Percentiles rank a stretch among this genome's conserved stretches.
These are phyloP conservation scores for Parapsyche elsis DNA, from an alignment of 1,140 invertebrate genomes.

Conservation along the genomic window DNA sequence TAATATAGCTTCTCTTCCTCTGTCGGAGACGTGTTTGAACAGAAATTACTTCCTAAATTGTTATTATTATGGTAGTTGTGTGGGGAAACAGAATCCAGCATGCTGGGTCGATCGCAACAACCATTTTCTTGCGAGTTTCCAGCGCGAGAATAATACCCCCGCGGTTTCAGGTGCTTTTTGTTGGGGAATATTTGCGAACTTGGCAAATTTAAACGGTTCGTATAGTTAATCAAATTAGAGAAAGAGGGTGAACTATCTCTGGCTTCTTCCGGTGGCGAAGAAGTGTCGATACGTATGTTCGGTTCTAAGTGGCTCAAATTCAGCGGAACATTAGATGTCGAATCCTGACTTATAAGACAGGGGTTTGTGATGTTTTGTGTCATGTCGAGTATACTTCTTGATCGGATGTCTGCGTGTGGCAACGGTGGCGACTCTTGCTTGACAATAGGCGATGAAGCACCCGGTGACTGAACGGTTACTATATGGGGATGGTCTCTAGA, in stretches of 20 bases:
- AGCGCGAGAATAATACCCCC: conserved; percentile 25
- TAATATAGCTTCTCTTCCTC: conserved; percentile 66
- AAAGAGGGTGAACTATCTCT: conserved; percentile 27
- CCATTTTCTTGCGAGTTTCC: conserved; percentile 31
- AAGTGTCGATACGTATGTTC: conserved; percentile 43
- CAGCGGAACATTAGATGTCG: conserved; percentile 62
- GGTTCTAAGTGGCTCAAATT: conserved; percentile 65
- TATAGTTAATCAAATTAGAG: conserved; percentile 13
- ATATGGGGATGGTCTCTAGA: conserved; percentile 39
- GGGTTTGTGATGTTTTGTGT: conserved; percentile 61
- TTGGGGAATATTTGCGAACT: conserved; percentile 43
- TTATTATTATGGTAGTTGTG: conserved; percentile 34
- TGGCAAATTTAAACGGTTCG: conserved; percentile 15
- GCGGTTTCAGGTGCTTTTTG: conserved; percentile 31
- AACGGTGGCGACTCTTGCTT: conserved; percentile 35
- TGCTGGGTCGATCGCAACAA: conserved; percentile 31
- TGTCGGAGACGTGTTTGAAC: conserved; percentile 43
- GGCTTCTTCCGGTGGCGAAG: conserved; percentile 39
- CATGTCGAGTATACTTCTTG: conserved; percentile 54
- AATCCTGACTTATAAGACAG: conserved; percentile 23
- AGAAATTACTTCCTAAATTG: conserved; percentile 48
- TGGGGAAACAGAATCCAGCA: conserved; percentile 7
- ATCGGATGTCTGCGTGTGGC: conserved; percentile 6
- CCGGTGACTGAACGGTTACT: conserved; percentile 33
- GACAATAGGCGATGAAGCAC: conserved; percentile 33